phyloP scores from a whole-genome alignment of 1,140 invertebrate species.

The Bicyclus anynana region DNA sequence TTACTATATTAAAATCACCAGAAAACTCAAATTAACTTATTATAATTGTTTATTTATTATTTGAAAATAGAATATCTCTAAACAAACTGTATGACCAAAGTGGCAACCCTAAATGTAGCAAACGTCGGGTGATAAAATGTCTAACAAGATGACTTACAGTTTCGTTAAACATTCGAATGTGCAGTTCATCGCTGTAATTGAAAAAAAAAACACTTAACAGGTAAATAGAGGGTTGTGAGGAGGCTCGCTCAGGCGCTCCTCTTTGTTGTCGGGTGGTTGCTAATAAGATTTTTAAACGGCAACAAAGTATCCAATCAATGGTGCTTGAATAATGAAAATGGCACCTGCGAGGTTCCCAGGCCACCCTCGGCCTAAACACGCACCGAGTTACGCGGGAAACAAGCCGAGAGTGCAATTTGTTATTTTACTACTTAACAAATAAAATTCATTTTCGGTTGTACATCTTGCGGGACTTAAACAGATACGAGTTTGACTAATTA shows the following conservation, averaged over 20 bases:
- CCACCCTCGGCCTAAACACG: conserved; percentile 63
- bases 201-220: conserved; percentile 74
- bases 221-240: conserved; percentile 61
- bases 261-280: conserved; percentile 69
- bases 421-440: conserved; percentile 32
- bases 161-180: conserved; percentile 57
- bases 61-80: too few relatives aligned
- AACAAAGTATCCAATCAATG: conserved; percentile 77
- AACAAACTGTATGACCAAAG: too few relatives aligned
- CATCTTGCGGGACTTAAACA: conserved; percentile 26
- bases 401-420: conserved; percentile 32
- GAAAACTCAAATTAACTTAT: too few relatives aligned
- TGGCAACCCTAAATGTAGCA: conserved; percentile 20
- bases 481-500: conserved; percentile 66
- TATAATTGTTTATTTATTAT: too few relatives aligned
- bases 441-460: conserved; percentile 33
- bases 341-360: conserved; percentile 70
- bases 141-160: conserved; percentile 74
- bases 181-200: conserved; percentile 71
- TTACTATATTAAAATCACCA: too few relatives aligned
- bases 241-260: conserved; percentile 41
- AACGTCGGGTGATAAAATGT: conserved; percentile 42
- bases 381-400: conserved; percentile 43
- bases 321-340: conserved; percentile 75
- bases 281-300: conserved; percentile 77